Percentiles rank a stretch among this genome's conserved stretches.
Evolutionary conservation across 1,140 invertebrate species (phyloP).

Genomic region (Drosophila pectinifera): DNA sequence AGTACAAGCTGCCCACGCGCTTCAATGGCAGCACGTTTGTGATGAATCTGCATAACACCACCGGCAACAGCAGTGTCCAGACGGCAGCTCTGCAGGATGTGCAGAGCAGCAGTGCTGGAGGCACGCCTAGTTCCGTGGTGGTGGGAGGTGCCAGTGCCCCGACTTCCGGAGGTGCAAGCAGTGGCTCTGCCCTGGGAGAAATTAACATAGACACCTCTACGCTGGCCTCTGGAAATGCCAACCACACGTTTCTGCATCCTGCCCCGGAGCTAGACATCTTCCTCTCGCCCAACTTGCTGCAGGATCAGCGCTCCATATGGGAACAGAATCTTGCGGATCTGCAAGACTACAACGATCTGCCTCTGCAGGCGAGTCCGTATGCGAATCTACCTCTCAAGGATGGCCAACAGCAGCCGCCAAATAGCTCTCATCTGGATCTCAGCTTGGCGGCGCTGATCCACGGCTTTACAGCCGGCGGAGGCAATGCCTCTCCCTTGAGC

Average conservation of each 20-base stretch:
- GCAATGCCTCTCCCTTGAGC: slow-evolving; percentile 29
- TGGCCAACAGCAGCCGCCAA: slow-evolving; percentile 68
- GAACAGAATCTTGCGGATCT: slow-evolving; percentile 84
- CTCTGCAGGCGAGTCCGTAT: slow-evolving; percentile 67
- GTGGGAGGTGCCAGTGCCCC: slow-evolving; percentile 17
- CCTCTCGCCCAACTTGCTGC: slow-evolving; percentile 68
- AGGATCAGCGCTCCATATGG: slow-evolving; percentile 77
- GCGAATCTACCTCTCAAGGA: slow-evolving; percentile 79
- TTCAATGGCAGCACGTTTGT: slow-evolving; percentile 87
- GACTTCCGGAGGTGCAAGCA: slow-evolving; percentile 15
- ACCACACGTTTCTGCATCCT: slow-evolving; percentile 31
- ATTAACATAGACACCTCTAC: slow-evolving; percentile 55
- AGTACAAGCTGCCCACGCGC: slow-evolving; percentile 71
- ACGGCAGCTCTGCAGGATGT: slow-evolving; percentile 77
- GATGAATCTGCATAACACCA: slow-evolving; percentile 85
- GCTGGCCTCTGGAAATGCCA: slow-evolving; percentile 35
- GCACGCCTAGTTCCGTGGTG: slow-evolving; percentile 16
- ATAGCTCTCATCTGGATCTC: slow-evolving; percentile 66
- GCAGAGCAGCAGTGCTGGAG: slow-evolving; percentile 46
- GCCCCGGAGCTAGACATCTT: slow-evolving; percentile 69
- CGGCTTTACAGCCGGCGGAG: slow-evolving; percentile 48
- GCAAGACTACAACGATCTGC: slow-evolving; percentile 76
- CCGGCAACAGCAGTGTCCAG: slow-evolving; percentile 74
- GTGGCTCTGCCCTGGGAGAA: slow-evolving; percentile 39
- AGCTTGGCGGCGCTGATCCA: slow-evolving; percentile 65